Evolutionary conservation across 1,140 invertebrate species (phyloP), one percentile per base, ranked within the genome.

Genomic region (Glossosoma conforme): DNA sequence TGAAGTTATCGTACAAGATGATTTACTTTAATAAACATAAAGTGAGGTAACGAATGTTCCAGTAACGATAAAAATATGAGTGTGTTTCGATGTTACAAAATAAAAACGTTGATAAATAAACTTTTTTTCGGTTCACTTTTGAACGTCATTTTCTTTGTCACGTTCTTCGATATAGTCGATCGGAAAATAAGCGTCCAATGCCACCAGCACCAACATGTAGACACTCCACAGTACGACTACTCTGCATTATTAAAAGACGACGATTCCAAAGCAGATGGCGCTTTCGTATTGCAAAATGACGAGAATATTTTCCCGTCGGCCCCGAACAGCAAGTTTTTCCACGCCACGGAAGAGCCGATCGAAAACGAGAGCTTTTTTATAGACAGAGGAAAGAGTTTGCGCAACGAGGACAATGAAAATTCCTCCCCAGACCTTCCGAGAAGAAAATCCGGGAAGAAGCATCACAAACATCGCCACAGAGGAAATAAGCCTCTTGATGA

Each of bases 381-480:
- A 17, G 25, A 53, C 19, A 50, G 30, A 36, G 55, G 32, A n/a
- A 49, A 44, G 20, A 43, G 25, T 13, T 4, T 25, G 2, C 17
- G 40, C 19, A 51, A 35, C 10, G 50, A 46, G 22, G 36, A 45
- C 14, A 24, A 48, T 25, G 44, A 52, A 19, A 50, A 11, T 14
- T 17, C 43, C 3, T 19, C 54, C 17, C 11, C 37, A 30, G 33
- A 18, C 8, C n/a, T 15, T 18, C 40, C 55, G 10, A 49, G 42
- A 30, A 48, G 35, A 11, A 56, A 56, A 56, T 52, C 49, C 4
- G 46, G 52, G 1, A 42, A 13, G 11, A 57, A 57, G 36, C 55
- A 53, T 35, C 55, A 57, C 50, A 57, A 40, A 25, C 55, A 57
- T 28, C 49, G 55, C 35, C 55, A 57, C 18, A 57, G 50, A 48